Base-by-base conservation (phyloP, 2,113 vertebrate species). In the Anoplopoma fimbria region DNA sequence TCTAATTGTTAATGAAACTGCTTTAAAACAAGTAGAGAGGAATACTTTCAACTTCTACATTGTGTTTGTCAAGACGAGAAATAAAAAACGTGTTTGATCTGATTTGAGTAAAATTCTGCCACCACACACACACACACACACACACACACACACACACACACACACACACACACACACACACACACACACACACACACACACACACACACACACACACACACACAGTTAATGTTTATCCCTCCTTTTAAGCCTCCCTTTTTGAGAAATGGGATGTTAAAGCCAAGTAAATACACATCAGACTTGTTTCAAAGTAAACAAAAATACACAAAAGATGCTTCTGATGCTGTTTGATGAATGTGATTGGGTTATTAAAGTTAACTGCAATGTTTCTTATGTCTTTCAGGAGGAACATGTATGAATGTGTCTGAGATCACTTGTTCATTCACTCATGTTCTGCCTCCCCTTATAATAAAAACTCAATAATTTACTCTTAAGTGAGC, bases 1-100 rank as follows among this genome's bases (percentile, higher is more conserved):
- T 80, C 38, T 33, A 77, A 73, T 64, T 72, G 33, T 42, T 42
- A 55, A 76, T 1, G 10, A 77, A 85, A 76, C 53, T 13, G 34
- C 27, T 62, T 82, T 29, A 49, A 79, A 78, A 79, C 57, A 60
- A 84, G n/a, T 42, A 65, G 31, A 58, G 47, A 76, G 53, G 51
- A 62, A 69, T 31, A 31, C 4, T 79, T 55, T 55, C 25, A 7
- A 53, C 9, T 25, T 55, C 4, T 14, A 64, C 13, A 4, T 84
- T 53, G 53, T 1, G 21, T 69, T 72, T 63, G 36, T 63, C 36
- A 47, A 47, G 17, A 79, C 12, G 34, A 34, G 73, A 31, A 40
- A n/a, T 19, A 42, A 80, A 49, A 64, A 4, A 0, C 36, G 19
- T 62, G 60, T 80, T 57, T 74, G 13, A 65, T 77, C 63, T 51